Evolutionary conservation across 2,888 invertebrate species (phyloP).

Genomic region (Rosalia funebris): DNA sequence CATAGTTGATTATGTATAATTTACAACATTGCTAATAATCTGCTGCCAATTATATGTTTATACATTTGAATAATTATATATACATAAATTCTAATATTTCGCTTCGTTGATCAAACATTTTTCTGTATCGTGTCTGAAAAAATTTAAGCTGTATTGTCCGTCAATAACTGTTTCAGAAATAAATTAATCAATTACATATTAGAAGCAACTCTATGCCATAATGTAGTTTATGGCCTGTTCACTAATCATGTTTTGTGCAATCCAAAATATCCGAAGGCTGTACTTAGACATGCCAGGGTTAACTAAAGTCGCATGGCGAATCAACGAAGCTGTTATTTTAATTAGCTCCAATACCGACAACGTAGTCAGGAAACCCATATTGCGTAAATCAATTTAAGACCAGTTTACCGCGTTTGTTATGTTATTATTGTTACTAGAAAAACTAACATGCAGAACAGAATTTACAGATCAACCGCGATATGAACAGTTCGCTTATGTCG

Average conservation of each 20-base stretch:
- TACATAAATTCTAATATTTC: too few species aligned
- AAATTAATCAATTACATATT: too few species aligned
- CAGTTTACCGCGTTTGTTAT: constrained; percentile 28
- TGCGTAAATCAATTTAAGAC: neutral
- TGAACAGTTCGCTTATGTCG: constrained; percentile 22
- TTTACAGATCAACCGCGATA: constrained; percentile 30
- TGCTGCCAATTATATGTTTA: too few species aligned
- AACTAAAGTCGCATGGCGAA: neutral
- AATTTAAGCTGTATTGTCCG: too few species aligned
- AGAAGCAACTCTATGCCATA: too few species aligned
- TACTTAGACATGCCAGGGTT: neutral
- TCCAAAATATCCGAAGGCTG: too few species aligned
- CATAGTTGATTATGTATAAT: neutral
- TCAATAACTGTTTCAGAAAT: too few species aligned
- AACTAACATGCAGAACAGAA: constrained; percentile 22
- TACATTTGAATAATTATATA: too few species aligned
- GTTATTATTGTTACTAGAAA: constrained; percentile 24
- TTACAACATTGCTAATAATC: neutral
- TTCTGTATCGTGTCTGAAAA: too few species aligned
- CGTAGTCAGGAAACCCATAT: neutral
- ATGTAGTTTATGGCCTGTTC: too few species aligned
- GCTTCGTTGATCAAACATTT: too few species aligned
- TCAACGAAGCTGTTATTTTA: neutral
- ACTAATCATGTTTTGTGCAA: too few species aligned
- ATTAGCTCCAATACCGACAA: neutral